Evolutionary conservation across 1,140 invertebrate genomes (phyloP).

Genomic region (Stratiolaelaps scimitus): DNA sequence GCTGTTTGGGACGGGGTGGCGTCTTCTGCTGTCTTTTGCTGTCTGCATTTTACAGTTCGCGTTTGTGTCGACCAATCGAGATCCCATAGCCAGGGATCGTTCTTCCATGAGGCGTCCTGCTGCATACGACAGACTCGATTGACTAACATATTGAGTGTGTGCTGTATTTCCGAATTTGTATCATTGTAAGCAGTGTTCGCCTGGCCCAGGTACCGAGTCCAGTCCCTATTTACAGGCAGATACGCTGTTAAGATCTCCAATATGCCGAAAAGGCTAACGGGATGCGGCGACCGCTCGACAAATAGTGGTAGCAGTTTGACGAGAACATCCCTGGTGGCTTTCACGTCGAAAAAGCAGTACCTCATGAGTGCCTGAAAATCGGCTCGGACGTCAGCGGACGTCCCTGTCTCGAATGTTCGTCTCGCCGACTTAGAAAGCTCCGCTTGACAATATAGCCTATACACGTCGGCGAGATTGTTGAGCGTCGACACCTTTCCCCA

Average conservation of each 20-base stretch:
- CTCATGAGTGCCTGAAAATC: constrained; percentile 69
- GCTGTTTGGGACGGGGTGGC: neutral
- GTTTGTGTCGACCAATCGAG: constrained; percentile 76
- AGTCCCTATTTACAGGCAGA: constrained; percentile 85
- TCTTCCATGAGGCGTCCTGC: constrained; percentile 59
- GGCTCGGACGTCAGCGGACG: constrained; percentile 57
- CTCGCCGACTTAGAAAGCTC: constrained; percentile 59
- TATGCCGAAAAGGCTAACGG: constrained; percentile 88
- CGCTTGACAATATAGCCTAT: constrained; percentile 49
- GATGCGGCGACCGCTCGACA: constrained; percentile 77
- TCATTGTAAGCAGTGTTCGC: constrained; percentile 69
- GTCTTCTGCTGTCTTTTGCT: neutral
- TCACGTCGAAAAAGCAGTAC: constrained; percentile 82
- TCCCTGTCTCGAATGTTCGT: constrained; percentile 73
- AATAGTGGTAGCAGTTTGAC: constrained; percentile 65
- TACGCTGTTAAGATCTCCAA: constrained; percentile 76
- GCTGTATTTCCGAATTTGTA: constrained; percentile 65
- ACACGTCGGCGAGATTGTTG: constrained; percentile 81
- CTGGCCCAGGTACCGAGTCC: constrained; percentile 67
- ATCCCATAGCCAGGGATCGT: constrained; percentile 91
- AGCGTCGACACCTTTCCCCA: constrained; percentile 69
- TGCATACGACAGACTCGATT: constrained; percentile 67
- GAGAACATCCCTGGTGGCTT: constrained; percentile 69
- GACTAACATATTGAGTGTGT: constrained; percentile 62
- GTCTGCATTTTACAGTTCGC: constrained; percentile 46